These are phyloP conservation scores for Rhagoletis zephyria DNA, from an alignment of 1,140 invertebrate genomes.

Conservation along the genomic window DNA sequence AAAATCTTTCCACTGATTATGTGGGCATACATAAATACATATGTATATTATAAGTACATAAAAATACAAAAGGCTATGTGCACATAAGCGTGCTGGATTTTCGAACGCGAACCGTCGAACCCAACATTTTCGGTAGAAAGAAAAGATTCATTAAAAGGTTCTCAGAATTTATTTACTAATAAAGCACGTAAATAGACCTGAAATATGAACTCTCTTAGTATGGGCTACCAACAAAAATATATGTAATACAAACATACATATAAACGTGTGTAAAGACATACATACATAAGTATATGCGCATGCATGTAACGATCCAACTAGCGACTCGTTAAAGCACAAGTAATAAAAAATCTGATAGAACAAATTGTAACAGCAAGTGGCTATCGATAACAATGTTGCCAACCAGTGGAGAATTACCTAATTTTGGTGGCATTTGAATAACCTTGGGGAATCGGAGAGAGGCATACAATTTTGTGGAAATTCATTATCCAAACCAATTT, in stretches of 20 bases:
- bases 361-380: neutral
- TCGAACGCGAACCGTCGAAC: neutral
- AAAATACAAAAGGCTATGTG: too few species aligned
- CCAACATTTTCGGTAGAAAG: neutral
- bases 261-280: too few species aligned
- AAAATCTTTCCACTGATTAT: neutral
- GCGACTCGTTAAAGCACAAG: neutral
- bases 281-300: neutral
- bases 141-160: constrained; percentile 6
- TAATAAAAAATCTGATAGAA: neutral
- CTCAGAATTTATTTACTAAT: constrained; percentile 4
- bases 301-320: neutral
- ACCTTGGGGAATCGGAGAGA: too few species aligned
- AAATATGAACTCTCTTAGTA: neutral
- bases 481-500: too few species aligned
- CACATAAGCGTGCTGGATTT: neutral
- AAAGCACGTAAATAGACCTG: neutral
- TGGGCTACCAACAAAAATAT: neutral
- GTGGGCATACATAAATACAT: neutral
- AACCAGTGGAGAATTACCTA: neutral
- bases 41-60: neutral
- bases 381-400: neutral
- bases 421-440: too few species aligned
- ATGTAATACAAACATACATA: too few species aligned
- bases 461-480: too few species aligned